These are phyloP conservation scores for Phortica okadai DNA, from an alignment of 2,888 invertebrate genomes.

Conservation along the genomic window DNA sequence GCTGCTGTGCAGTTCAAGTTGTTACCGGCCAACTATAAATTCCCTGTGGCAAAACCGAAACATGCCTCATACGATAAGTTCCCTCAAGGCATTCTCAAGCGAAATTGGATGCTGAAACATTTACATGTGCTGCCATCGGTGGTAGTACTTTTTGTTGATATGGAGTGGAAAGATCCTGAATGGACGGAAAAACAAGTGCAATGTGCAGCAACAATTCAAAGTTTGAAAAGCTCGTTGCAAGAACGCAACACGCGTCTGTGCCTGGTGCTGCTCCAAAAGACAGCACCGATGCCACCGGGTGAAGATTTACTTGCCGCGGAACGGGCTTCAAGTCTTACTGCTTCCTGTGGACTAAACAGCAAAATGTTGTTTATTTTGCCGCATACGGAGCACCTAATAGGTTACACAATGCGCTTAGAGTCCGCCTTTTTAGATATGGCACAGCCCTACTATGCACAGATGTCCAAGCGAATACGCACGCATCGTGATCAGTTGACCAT, in stretches of 20 bases:
- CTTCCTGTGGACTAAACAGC: slow-evolving; percentile 92
- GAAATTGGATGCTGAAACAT: slow-evolving; percentile 97
- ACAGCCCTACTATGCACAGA: slow-evolving; percentile 93
- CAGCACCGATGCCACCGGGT: slow-evolving; percentile 85
- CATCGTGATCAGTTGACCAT: slow-evolving; percentile 94
- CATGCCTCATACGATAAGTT: slow-evolving; percentile 96
- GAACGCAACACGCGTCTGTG: slow-evolving; percentile 83
- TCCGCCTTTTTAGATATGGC: slow-evolving; percentile 95
- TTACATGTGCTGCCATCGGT: slow-evolving; percentile 93
- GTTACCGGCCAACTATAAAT: slow-evolving; percentile 88
- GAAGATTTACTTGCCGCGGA: slow-evolving; percentile 93
- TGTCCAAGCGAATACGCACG: slow-evolving; percentile 89
- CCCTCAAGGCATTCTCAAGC: slow-evolving; percentile 94
- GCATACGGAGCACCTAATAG: slow-evolving; percentile 90
- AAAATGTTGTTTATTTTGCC: slow-evolving; percentile 96
- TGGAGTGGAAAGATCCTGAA: slow-evolving; percentile 96
- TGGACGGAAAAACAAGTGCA: slow-evolving; percentile 98
- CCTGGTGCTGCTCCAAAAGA: slow-evolving; percentile 93
- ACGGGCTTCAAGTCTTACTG: slow-evolving; percentile 91
- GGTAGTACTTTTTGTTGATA: slow-evolving; percentile 95
- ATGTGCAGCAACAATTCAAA: slow-evolving; percentile 92
- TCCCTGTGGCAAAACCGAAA: slow-evolving; percentile 91
- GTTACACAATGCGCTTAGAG: slow-evolving; percentile 87
- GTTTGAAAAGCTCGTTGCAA: slow-evolving; percentile 79
- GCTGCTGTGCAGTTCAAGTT: slow-evolving; percentile 90